Base-by-base conservation (phyloP, 2,797 vertebrate genomes). In the Anguilla megastoma region DNA sequence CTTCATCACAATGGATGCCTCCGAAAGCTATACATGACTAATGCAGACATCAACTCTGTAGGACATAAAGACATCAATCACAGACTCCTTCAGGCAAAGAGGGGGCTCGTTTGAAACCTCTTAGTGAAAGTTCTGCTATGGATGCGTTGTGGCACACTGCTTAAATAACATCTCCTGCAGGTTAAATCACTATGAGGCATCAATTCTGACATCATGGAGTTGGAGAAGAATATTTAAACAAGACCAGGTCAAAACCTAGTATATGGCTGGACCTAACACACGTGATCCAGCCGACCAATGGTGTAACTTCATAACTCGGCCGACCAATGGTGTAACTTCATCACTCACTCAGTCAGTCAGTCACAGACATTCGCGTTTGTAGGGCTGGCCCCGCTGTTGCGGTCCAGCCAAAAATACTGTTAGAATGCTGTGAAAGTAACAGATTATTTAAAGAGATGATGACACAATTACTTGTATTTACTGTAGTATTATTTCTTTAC, bases 351-450 rank as follows among this genome's bases (percentile, higher is more conserved):
- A 5, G 41, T 45, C 36, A 41, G 36, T 41, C 41, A 45, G 41
- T 45, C 41, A 45, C 41, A 45, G 3, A 45, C 41, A 45, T 45
- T 41, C 41, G 41, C 41, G 41, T 41, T 41, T 41, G 41, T 41
- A 41, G 41, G 41, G 41, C 41, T 41, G 41, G 41, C 41, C 41
- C 41, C 41, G 41, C 41, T 45, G 41, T 45, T 45, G 41, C 41
- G 41, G 41, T 45, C 41, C 41, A 45, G 41, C 41, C 71, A 48
- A 82, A 85, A 41, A 86, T 33, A 87, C 50, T 88, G 89, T 56
- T 91, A 88, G 91, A 91, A 83, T 89, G 71, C 86, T 90, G 79
- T 66, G 69, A 45, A 87, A 60, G 21, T n/a, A 80, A 90, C 87
- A 48, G 45, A 89, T 66, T 76, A 86, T 88, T 33, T 48, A 82